Evolutionary conservation across 2,113 vertebrate genomes (phyloP), one percentile per base, ranked within the genome.

Genomic region (Anhinga rufa): DNA sequence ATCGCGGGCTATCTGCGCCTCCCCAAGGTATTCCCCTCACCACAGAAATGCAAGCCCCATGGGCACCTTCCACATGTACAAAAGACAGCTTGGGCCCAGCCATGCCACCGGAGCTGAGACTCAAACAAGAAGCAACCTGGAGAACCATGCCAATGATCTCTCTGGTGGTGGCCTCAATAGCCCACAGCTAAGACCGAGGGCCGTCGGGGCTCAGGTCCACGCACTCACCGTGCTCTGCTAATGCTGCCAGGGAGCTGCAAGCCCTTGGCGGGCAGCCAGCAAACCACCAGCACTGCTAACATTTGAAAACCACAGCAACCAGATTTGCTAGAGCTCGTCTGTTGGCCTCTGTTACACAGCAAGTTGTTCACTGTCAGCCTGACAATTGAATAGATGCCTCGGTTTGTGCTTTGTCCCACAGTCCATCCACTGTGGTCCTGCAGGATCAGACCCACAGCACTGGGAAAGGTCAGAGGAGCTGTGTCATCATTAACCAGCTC

Each of bases 161-260:
- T 16, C 46, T 8, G 8, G 38, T 10, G 17, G 40, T 40, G 29
- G 24, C 71, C 78, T 65, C 61, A 42, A 48, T 26, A 94, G 40
- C 62, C 54, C 2, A 0, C 9, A 29, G 15, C 13, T 12, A 4
- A 71, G 31, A 49, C 7, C 6, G 2, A 9, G 18, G 13, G 3
- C 64, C 6, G 4, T 1, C 5, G 22, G 28, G 17, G 7, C 66
- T 55, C 61, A 83, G 32, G 9, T 36, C 17, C 66, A 31, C 0
- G 0, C 60, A 49, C 0, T 0, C 38, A 9, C 54, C 9, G 19
- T 5, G 14, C 48, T n/a, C 71, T 51, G 83, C 31, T 17, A n/a
- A 29, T 1, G 0, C 54, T 60, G 32, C 57, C 3, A 8, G 26
- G 11, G 58, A 94, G 57, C 22, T 51, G 29, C 61, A 68, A 29